phyloP scores from a whole-genome alignment of 2,888 invertebrate genomes.

The Dorcus parallelipipedus region DNA sequence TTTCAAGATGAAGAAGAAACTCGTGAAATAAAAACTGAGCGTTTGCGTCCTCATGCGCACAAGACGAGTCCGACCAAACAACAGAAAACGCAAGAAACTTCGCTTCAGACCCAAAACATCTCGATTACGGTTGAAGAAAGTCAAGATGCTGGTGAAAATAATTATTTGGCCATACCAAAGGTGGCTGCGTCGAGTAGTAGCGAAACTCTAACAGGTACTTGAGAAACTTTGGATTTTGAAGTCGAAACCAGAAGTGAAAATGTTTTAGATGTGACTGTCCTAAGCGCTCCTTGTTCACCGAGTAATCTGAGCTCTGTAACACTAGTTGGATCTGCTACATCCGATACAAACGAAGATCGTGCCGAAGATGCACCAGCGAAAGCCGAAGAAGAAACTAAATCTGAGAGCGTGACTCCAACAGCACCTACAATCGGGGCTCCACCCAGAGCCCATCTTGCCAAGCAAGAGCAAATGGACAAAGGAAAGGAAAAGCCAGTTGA shows the following conservation, averaged over 20 bases:
- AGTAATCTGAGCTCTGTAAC: slow-evolving; percentile 73
- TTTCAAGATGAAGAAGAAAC: slow-evolving; percentile 53
- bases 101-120: slow-evolving; percentile 45
- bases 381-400: background rate
- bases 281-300: slow-evolving; percentile 66
- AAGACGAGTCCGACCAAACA: slow-evolving; percentile 37
- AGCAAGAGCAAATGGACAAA: slow-evolving; percentile 14
- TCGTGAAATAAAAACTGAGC: slow-evolving; percentile 31
- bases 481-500: slow-evolving; percentile 21
- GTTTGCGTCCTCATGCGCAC: slow-evolving; percentile 38
- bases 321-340: slow-evolving; percentile 59
- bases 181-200: slow-evolving; percentile 72
- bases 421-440: slow-evolving; percentile 8
- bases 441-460: slow-evolving; percentile 21
- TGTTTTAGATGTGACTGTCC: slow-evolving; percentile 46
- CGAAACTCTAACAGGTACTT: slow-evolving; percentile 70
- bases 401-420: background rate
- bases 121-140: slow-evolving; percentile 49
- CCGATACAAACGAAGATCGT: slow-evolving; percentile 50
- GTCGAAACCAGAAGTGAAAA: background rate
- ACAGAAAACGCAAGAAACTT: slow-evolving; percentile 24
- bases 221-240: background rate
- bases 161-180: slow-evolving; percentile 69
- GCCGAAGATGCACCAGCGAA: slow-evolving; percentile 11
- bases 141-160: slow-evolving; percentile 55